Percentiles rank a stretch among this genome's conserved stretches.
Conservation (phyloP, 2,797 vertebrate species). For the Helarctos malayanus region DNA sequence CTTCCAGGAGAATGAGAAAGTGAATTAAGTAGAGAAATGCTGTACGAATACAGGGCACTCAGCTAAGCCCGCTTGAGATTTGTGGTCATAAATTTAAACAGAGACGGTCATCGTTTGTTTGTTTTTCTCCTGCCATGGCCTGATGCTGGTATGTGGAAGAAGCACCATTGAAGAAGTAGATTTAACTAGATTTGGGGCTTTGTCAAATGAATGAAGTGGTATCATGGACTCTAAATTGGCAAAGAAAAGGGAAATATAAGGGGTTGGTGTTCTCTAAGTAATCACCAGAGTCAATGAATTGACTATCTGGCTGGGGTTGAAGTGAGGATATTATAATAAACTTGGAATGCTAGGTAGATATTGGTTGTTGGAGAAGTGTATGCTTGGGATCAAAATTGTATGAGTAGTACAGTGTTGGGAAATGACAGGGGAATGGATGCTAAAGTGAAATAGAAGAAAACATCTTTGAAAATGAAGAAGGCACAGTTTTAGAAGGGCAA, state of each 20-base stretch:
- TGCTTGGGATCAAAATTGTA: background rate
- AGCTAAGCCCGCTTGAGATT: background rate
- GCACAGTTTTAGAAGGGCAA: background rate
- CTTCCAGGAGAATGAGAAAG: background rate
- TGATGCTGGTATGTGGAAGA: background rate
- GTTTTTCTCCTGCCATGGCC: fast-evolving
- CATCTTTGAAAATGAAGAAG: background rate
- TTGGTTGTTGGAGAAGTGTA: background rate
- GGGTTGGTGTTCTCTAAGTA: background rate
- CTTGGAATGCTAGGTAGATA: background rate
- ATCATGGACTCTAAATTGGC: background rate
- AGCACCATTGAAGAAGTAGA: background rate
- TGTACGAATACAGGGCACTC: background rate
- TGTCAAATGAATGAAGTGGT: background rate
- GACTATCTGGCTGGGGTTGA: background rate
- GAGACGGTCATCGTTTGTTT: background rate
- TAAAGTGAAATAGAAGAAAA: background rate
- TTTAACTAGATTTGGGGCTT: background rate
- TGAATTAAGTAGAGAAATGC: background rate
- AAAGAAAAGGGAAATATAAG: background rate
- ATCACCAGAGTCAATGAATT: too few relatives aligned
- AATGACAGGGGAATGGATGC: background rate
- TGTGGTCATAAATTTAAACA: background rate
- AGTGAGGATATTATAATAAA: background rate
- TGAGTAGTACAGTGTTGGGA: background rate